Conservation (phyloP, 2,113 vertebrate genomes). For the Ailuropoda melanoleuca region DNA sequence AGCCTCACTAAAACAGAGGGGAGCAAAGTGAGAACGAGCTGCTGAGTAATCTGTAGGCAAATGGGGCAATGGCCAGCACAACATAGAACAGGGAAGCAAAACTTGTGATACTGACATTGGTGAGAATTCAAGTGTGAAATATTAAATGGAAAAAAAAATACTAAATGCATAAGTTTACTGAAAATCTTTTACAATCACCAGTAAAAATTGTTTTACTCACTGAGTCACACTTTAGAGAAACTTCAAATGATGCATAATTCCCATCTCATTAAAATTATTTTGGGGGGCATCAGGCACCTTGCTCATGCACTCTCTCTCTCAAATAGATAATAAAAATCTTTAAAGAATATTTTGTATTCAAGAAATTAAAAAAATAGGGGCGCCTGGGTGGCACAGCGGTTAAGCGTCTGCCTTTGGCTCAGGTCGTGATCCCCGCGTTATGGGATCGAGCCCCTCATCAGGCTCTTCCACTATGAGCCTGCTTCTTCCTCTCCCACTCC, state of each 20-base stretch:
- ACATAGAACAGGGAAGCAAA: not conserved
- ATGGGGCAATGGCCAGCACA: not conserved
- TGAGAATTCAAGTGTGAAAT: not conserved
- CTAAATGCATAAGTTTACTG: not conserved
- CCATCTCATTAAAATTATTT: not conserved
- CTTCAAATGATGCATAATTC: not conserved
- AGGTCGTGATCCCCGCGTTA: too few relatives aligned
- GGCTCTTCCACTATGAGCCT: too few relatives aligned
- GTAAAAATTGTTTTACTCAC: not conserved
- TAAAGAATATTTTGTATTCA: not conserved
- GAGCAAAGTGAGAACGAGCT: not conserved
- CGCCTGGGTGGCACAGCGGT: too few relatives aligned
- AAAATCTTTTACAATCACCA: not conserved
- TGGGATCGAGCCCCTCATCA: too few relatives aligned
- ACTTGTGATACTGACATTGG: not conserved
- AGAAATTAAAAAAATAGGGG: not conserved
- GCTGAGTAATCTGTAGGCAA: not conserved
- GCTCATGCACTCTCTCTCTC: not conserved
- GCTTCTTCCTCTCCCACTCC: too few relatives aligned
- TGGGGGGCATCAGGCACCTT: not conserved
- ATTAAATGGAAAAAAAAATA: not conserved
- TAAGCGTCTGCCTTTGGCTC: too few relatives aligned
- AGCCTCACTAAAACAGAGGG: not conserved
- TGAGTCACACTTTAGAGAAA: not conserved
- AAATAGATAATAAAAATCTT: not conserved